These are phyloP conservation scores for Crossocerus cetratus DNA, from an alignment of 2,888 invertebrate species.

Conservation along the genomic window DNA sequence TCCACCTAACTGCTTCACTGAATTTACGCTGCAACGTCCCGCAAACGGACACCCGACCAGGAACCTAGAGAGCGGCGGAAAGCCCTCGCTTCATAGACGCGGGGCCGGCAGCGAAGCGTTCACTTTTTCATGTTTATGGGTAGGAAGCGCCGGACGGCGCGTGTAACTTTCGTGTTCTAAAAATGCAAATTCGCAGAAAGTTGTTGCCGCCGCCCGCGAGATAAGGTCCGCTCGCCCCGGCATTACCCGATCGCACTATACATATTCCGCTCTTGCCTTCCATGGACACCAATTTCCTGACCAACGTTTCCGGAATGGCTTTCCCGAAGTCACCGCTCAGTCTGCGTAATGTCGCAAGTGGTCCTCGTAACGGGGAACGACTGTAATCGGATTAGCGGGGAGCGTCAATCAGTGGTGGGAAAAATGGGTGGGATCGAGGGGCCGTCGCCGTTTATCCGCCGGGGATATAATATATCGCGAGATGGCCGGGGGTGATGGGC, in stretches of 20 bases:
- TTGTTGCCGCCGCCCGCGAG: background rate
- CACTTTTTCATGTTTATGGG: background rate
- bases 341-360: no score
- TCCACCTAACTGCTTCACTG: background rate
- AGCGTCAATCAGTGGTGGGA: background rate
- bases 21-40: background rate
- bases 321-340: no score
- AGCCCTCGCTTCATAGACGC: background rate
- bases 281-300: no score
- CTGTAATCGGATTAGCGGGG: background rate
- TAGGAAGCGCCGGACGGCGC: background rate
- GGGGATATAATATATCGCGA: background rate
- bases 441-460: background rate
- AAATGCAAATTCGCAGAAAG: conserved; percentile 1
- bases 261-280: background rate
- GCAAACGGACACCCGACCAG: no score
- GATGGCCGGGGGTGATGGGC: background rate
- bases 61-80: background rate
- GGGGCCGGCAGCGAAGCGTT: background rate
- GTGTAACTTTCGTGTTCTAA: conserved; percentile 2
- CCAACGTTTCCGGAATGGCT: no score
- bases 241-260: background rate
- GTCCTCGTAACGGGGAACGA: background rate
- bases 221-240: background rate
- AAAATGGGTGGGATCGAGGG: background rate